These are phyloP conservation scores for Hippocampus mohnikei DNA, from an alignment of 2,113 vertebrate species.

Conservation along the genomic window DNA sequence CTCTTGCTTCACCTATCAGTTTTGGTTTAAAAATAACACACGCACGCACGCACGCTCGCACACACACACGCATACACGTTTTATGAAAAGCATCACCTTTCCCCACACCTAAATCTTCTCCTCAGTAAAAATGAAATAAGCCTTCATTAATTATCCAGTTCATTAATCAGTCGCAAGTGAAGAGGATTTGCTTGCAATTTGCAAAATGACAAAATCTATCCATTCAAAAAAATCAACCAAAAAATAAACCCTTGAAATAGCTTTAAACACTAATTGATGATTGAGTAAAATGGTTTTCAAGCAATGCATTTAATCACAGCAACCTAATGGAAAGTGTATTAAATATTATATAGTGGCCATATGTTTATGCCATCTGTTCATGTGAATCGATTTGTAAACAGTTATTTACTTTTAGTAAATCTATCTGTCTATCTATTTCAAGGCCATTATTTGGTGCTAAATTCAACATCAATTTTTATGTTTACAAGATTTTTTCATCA, in stretches of 20 bases:
- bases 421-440: neutral
- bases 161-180: constrained; percentile 73
- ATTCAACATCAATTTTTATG: no score
- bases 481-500: no score
- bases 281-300: constrained; percentile 41
- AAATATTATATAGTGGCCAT: constrained; percentile 48
- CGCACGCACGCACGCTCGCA: no score
- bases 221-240: constrained; percentile 14
- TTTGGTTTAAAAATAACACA: constrained; percentile 33
- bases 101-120: constrained; percentile 22
- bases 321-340: constrained; percentile 5
- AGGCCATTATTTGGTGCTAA: no score
- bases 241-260: constrained; percentile 59
- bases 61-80: neutral
- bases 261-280: constrained; percentile 56
- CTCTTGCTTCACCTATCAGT: constrained; percentile 59
- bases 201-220: constrained; percentile 70
- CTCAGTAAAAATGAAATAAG: constrained; percentile 72
- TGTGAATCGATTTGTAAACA: constrained; percentile 35
- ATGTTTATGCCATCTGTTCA: constrained; percentile 59
- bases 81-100: constrained; percentile 43
- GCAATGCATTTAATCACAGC: constrained; percentile 13
- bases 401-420: no score
- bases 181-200: constrained; percentile 77
- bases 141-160: constrained; percentile 73